phyloP scores from a whole-genome alignment of 2,888 invertebrate genomes.

The Dorcus hopei region DNA sequence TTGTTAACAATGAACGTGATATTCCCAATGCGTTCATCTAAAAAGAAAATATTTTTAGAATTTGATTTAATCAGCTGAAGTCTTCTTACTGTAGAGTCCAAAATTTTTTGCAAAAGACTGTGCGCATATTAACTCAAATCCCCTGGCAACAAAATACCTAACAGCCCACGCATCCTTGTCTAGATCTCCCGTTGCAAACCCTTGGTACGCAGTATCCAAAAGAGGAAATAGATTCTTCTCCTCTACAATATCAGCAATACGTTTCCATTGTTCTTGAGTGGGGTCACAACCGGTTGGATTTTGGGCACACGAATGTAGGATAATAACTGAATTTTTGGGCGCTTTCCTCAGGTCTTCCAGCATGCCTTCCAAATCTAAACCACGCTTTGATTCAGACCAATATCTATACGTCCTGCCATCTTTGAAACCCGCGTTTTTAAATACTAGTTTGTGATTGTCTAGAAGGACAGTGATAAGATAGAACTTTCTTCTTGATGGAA shows the following conservation, averaged over 20 bases:
- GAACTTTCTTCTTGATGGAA: background rate
- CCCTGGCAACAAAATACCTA: conserved; percentile 81
- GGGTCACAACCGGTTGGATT: conserved; percentile 99
- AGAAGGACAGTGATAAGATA: background rate
- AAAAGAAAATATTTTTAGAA: background rate
- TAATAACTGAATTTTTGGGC: conserved; percentile 80
- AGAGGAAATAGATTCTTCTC: conserved; percentile 83
- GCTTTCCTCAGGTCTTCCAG: conserved; percentile 78
- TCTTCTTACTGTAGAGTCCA: conserved; percentile 80
- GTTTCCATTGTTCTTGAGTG: conserved; percentile 86
- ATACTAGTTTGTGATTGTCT: conserved; percentile 82
- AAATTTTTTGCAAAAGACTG: conserved; percentile 99
- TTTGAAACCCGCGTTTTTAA: conserved; percentile 80
- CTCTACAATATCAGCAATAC: conserved; percentile 82
- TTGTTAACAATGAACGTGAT: conserved; percentile 14
- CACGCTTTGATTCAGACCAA: conserved; percentile 74
- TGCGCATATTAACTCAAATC: conserved; percentile 88
- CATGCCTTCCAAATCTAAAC: conserved; percentile 73
- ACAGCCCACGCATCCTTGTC: conserved; percentile 91
- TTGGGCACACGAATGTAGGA: conserved; percentile 96
- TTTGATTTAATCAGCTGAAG: background rate
- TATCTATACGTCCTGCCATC: conserved; percentile 81
- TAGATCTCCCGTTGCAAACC: conserved; percentile 94
- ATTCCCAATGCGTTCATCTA: conserved; percentile 16
- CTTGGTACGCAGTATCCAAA: conserved; percentile 94